Conservation (phyloP, 2,888 invertebrate species). For the Phasia obesa region DNA sequence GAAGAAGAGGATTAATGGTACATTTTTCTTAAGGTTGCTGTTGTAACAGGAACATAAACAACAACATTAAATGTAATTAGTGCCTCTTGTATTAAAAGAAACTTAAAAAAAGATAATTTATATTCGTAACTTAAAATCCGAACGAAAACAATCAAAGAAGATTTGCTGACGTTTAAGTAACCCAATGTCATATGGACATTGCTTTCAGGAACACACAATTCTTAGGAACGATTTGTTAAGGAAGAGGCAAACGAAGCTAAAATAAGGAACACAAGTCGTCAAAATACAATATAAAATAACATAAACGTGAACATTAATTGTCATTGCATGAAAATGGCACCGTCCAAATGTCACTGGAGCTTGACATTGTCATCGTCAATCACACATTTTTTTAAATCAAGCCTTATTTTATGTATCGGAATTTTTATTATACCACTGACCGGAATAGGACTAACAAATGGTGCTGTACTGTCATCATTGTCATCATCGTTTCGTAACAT, state of each 20-base stretch:
- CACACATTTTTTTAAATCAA: constrained; percentile 70
- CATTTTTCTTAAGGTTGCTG: constrained; percentile 52
- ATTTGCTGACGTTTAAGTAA: constrained; percentile 47
- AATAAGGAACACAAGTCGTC: background rate
- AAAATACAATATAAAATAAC: constrained; percentile 3
- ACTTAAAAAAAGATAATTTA: constrained; percentile 45
- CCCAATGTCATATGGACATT: constrained; percentile 41
- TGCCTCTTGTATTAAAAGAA: constrained; percentile 66
- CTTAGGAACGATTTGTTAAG: constrained; percentile 24
- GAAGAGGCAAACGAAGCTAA: background rate
- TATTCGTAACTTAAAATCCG: constrained; percentile 31
- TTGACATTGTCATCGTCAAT: constrained; percentile 72
- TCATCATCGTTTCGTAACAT: constrained; percentile 56
- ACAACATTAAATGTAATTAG: constrained; percentile 69
- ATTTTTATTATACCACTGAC: constrained; percentile 62
- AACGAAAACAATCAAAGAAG: constrained; percentile 56
- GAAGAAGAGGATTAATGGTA: constrained; percentile 46
- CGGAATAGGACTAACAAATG: constrained; percentile 44
- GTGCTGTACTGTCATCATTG: constrained; percentile 49
- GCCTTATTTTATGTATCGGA: constrained; percentile 58
- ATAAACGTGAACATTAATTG: constrained; percentile 3
- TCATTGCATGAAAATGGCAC: constrained; percentile 60
- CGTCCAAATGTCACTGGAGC: constrained; percentile 54
- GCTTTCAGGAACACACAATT: constrained; percentile 46
- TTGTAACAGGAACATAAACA: constrained; percentile 60